Percentiles rank a stretch among this genome's conserved stretches.
Evolutionary conservation across 2,797 vertebrate species (phyloP).

Genomic region (Parambassis ranga): DNA sequence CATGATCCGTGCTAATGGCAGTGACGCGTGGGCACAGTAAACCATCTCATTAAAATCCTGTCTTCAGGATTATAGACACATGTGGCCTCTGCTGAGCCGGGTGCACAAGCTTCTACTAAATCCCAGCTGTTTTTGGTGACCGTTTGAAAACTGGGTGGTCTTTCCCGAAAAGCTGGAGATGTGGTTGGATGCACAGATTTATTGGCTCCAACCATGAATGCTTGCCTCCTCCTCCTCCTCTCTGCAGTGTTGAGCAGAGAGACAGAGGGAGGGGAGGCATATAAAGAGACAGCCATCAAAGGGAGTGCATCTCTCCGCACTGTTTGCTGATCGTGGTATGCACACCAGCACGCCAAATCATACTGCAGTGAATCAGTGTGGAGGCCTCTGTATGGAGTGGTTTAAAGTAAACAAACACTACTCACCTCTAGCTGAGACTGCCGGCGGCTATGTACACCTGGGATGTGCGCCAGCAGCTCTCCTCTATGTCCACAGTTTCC

Average conservation of each 20-base stretch:
- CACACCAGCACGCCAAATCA: conserved; percentile 32
- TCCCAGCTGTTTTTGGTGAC: conserved; percentile 9
- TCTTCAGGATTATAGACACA: conserved; percentile 29
- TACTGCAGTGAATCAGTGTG: conserved; percentile 50
- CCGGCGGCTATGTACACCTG: conserved; percentile 54
- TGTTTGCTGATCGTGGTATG: conserved; percentile 51
- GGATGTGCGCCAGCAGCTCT: conserved; percentile 44
- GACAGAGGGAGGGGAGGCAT: conserved; percentile 28
- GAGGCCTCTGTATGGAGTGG: conserved; percentile 47
- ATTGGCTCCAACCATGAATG: conserved; percentile 4
- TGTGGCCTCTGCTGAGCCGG: conserved; percentile 20
- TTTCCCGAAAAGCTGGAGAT: conserved; percentile 8
- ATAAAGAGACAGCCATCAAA: conserved; percentile 57
- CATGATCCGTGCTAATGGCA: conserved; percentile 27
- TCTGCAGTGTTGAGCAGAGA: conserved; percentile 23
- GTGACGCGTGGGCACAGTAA: conserved; percentile 23
- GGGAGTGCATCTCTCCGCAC: conserved; percentile 18
- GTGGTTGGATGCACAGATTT: conserved; percentile 33
- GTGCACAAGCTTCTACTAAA: conserved; percentile 21
- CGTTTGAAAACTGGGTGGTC: not conserved
- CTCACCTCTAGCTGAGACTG: conserved; percentile 48
- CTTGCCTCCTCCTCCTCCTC: conserved; percentile 21
- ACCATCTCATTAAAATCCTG: conserved; percentile 51
- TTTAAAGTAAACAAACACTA: conserved; percentile 70
- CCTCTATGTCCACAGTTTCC: conserved; percentile 42